These are phyloP conservation scores for Xenopus tropicalis DNA, from an alignment of 2,113 vertebrate genomes.

Conservation along the genomic window DNA sequence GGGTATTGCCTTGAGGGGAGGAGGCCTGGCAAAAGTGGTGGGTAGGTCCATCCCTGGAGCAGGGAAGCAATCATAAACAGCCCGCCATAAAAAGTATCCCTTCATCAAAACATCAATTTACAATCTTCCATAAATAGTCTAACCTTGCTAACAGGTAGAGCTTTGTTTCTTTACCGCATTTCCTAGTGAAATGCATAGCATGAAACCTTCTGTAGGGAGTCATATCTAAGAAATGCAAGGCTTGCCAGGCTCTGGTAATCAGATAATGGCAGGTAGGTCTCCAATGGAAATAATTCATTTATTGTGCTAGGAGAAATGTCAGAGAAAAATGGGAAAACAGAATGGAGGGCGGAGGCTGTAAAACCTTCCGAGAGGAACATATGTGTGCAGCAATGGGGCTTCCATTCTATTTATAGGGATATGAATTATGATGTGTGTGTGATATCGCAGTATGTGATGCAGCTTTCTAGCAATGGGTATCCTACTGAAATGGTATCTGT, in stretches of 20 bases:
- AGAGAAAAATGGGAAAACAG: slow-evolving; percentile 71
- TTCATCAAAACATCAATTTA: not conserved
- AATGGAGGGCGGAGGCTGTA: slow-evolving; percentile 45
- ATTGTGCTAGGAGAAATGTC: slow-evolving; percentile 72
- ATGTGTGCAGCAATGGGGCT: slow-evolving; percentile 40
- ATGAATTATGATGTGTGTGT: not conserved
- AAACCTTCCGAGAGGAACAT: slow-evolving; percentile 47
- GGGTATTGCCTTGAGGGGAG: no score
- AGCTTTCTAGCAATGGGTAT: slow-evolving; percentile 2
- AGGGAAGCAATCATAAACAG: no score
- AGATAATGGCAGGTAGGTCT: slow-evolving; percentile 71
- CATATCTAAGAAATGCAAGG: slow-evolving; percentile 78
- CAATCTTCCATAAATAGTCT: not conserved
- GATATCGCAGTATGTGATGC: not conserved
- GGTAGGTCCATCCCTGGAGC: no score
- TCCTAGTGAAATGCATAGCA: slow-evolving; percentile 74
- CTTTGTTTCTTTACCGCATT: not conserved
- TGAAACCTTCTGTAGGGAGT: slow-evolving; percentile 64
- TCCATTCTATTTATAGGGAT: slow-evolving; percentile 8
- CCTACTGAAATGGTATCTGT: no score
- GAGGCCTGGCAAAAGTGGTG: no score
- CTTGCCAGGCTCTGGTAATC: slow-evolving; percentile 71
- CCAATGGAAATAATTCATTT: slow-evolving; percentile 74
- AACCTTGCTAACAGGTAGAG: not conserved
- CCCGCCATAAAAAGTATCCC: not conserved